Conservation (phyloP, 2,888 invertebrate genomes). For the Psylliodes chrysocephalus region DNA sequence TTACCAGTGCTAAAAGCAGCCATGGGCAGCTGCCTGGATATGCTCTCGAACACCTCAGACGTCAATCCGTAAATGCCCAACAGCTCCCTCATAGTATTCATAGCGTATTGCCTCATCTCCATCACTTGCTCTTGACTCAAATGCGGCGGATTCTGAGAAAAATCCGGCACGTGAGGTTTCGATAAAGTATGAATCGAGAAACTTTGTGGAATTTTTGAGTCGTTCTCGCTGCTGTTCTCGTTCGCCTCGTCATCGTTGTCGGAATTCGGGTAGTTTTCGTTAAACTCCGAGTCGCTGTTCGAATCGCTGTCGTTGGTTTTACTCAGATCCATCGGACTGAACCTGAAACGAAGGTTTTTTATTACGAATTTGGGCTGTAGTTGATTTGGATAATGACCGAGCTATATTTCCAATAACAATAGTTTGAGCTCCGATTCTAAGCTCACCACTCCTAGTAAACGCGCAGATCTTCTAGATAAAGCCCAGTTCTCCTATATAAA, state of each 20-base stretch:
- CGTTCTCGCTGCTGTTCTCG: slow-evolving; percentile 52
- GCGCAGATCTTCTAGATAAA: too few species aligned
- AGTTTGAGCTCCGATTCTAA: too few species aligned
- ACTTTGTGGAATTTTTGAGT: slow-evolving; percentile 58
- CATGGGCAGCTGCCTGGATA: slow-evolving; percentile 75
- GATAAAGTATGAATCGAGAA: slow-evolving; percentile 60
- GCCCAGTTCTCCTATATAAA: too few species aligned
- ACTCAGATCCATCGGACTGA: slow-evolving; percentile 62
- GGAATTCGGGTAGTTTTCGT: slow-evolving; percentile 55
- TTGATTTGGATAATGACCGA: too few species aligned
- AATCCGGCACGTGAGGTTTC: slow-evolving; percentile 60
- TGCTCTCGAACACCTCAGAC: slow-evolving; percentile 76
- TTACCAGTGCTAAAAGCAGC: slow-evolving; percentile 76
- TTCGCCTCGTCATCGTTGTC: slow-evolving; percentile 65
- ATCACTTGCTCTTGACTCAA: slow-evolving; percentile 60
- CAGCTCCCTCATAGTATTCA: slow-evolving; percentile 82
- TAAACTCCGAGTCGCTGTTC: slow-evolving; percentile 56
- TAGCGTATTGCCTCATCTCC: slow-evolving; percentile 80
- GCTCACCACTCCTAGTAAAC: too few species aligned
- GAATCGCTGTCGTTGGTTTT: slow-evolving; percentile 59
- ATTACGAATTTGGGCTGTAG: too few species aligned
- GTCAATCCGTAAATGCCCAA: slow-evolving; percentile 81
- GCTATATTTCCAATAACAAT: too few species aligned
- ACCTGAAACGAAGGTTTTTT: slow-evolving; percentile 1
- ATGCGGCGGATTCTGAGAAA: slow-evolving; percentile 57